Evolutionary conservation across 2,113 vertebrate species (phyloP).

Genomic region (Stigmatopora nigra): DNA sequence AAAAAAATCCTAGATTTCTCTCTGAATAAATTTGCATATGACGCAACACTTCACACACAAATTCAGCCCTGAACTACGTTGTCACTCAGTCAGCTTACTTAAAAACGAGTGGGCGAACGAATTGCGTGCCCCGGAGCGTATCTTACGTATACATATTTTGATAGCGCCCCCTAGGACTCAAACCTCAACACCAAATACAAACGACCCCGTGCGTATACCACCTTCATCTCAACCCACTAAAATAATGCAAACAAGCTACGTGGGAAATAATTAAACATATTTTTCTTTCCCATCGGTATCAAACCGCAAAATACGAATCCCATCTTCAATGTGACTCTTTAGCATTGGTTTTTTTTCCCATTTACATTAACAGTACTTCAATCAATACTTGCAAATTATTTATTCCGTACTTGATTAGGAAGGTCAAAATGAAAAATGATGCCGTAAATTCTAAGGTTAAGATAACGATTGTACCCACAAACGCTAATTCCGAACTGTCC

Average conservation of each 20-base stretch:
- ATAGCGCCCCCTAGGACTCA: no score
- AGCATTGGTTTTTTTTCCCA: not conserved
- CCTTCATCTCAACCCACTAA: no score
- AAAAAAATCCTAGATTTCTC: no score
- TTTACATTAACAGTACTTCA: not conserved
- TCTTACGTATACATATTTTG: no score
- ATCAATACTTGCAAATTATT: not conserved
- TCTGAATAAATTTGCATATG: no score
- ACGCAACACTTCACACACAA: no score
- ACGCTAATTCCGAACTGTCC: slow-evolving; percentile 12
- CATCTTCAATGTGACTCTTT: not conserved
- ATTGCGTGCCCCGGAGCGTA: no score
- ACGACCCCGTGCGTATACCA: no score
- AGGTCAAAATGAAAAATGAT: slow-evolving; percentile 18
- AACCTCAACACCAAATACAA: no score
- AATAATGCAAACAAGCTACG: not conserved
- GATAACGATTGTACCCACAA: slow-evolving; percentile 14
- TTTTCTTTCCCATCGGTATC: not conserved
- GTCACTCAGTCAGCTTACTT: no score
- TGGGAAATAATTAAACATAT: not conserved
- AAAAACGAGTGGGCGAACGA: no score
- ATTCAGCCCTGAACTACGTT: no score
- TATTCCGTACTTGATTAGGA: not conserved
- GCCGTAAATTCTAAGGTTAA: slow-evolving; percentile 20
- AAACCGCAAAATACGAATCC: not conserved